These are phyloP conservation scores for Thamnophis sirtalis DNA, from an alignment of 2,113 vertebrate genomes.

Conservation along the genomic window DNA sequence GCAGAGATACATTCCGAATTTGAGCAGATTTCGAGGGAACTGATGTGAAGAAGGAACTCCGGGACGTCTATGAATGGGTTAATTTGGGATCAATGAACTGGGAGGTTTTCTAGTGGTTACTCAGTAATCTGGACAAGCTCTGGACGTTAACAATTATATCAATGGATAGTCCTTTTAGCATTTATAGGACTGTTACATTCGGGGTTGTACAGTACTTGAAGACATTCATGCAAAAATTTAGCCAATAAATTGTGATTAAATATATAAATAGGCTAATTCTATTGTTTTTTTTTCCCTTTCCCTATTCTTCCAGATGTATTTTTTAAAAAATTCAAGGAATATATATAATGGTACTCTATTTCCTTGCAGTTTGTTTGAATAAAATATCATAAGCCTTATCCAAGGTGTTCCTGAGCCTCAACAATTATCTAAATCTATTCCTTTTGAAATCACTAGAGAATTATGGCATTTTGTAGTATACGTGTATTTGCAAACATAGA, in stretches of 20 bases:
- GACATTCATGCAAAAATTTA: not conserved
- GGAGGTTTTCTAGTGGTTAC: not conserved
- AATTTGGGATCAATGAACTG: not conserved
- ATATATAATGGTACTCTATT: not conserved
- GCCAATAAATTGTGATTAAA: not conserved
- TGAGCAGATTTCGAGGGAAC: not conserved
- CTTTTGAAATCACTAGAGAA: not conserved
- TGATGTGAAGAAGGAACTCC: not conserved
- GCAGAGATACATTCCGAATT: not conserved
- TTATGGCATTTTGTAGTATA: not conserved
- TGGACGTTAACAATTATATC: not conserved
- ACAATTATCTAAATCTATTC: not conserved
- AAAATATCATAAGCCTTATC: not conserved
- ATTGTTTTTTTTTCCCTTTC: not conserved
- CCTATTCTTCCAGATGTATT: not conserved
- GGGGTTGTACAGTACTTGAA: not conserved
- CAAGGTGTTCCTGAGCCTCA: not conserved
- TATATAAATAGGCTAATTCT: not conserved
- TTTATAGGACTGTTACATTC: not conserved
- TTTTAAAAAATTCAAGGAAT: not conserved
- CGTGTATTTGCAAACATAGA: not conserved
- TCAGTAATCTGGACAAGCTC: not conserved
- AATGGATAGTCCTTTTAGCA: not conserved
- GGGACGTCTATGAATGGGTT: not conserved
- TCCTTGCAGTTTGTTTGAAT: not conserved